These are phyloP conservation scores for Drosophila punjabiensis DNA, from an alignment of 1,140 invertebrate species.

Conservation along the genomic window DNA sequence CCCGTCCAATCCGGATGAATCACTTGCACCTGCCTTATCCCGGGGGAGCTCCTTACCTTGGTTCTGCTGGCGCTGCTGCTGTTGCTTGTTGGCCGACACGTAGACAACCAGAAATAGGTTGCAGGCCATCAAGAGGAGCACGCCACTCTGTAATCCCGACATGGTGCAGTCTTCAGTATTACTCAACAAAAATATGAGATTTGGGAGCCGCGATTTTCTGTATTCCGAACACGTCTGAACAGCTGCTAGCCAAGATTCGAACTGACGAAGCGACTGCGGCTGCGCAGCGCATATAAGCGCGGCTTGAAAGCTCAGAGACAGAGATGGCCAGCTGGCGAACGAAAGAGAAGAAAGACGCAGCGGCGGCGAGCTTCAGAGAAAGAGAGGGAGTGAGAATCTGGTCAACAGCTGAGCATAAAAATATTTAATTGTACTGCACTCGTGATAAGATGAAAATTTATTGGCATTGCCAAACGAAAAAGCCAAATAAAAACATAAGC, in stretches of 20 bases:
- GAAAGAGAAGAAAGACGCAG: conserved; percentile 17
- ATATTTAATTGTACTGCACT: conserved; percentile 29
- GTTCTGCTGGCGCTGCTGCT: conserved; percentile 61
- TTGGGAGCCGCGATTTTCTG: conserved; percentile 4
- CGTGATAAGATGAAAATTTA: conserved; percentile 50
- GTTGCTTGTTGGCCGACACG: conserved; percentile 58
- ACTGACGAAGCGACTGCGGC: conserved; percentile 61
- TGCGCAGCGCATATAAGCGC: conserved; percentile 72
- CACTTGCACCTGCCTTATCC: conserved; percentile 12
- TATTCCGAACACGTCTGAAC: conserved; percentile 42
- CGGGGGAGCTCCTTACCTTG: conserved; percentile 57
- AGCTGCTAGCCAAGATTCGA: conserved; percentile 59
- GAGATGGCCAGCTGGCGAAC: conserved; percentile 13
- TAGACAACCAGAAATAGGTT: conserved; percentile 42
- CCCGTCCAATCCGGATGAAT: conserved; percentile 28
- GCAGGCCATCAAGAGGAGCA: conserved; percentile 60
- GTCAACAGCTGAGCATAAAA: conserved; percentile 41
- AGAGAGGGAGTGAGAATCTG: conserved; percentile 45
- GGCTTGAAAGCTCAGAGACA: conserved; percentile 21
- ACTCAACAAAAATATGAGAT: conserved; percentile 24
- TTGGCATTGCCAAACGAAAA: conserved; percentile 24
- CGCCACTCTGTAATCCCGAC: conserved; percentile 45
- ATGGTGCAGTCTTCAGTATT: conserved; percentile 55
- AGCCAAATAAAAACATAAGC: conserved; percentile 15
- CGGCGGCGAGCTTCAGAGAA: background rate